phyloP scores from a whole-genome alignment of 2,888 invertebrate genomes.

The Mythimna albipuncta region DNA sequence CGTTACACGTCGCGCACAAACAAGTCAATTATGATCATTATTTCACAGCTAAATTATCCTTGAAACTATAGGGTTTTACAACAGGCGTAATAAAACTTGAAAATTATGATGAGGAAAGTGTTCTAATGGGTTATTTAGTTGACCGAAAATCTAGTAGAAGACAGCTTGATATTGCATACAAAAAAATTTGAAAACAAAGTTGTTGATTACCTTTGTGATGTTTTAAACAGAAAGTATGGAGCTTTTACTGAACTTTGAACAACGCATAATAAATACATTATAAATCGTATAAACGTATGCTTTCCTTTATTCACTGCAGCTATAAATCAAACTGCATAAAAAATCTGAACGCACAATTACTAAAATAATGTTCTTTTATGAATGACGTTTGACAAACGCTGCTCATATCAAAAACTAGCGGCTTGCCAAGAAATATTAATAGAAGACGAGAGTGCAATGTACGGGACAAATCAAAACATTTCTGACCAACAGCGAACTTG shows the following conservation, averaged over 20 bases:
- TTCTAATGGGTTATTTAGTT: neutral
- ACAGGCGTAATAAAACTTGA: conserved; percentile 15
- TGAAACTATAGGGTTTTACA: conserved; percentile 37
- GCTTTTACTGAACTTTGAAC: neutral
- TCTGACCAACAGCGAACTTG: conserved; percentile 51
- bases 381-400: conserved; percentile 65
- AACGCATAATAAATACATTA: neutral
- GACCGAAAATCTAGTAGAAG: too few species aligned
- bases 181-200: neutral
- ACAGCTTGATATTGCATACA: neutral
- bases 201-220: neutral
- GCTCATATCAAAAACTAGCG: conserved; percentile 60
- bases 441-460: conserved; percentile 77
- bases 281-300: neutral
- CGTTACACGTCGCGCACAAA: conserved; percentile 40
- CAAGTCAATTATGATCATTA: conserved; percentile 47
- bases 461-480: conserved; percentile 73
- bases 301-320: neutral
- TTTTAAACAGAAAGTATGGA: neutral
- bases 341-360: neutral
- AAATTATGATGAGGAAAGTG: conserved; percentile 26
- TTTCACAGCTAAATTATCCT: conserved; percentile 37
- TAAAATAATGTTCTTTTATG: conserved; percentile 52
- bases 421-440: conserved; percentile 77
- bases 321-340: conserved; percentile 4